These are phyloP conservation scores for Heliconius cydno DNA, from an alignment of 2,888 invertebrate genomes.

Conservation along the genomic window DNA sequence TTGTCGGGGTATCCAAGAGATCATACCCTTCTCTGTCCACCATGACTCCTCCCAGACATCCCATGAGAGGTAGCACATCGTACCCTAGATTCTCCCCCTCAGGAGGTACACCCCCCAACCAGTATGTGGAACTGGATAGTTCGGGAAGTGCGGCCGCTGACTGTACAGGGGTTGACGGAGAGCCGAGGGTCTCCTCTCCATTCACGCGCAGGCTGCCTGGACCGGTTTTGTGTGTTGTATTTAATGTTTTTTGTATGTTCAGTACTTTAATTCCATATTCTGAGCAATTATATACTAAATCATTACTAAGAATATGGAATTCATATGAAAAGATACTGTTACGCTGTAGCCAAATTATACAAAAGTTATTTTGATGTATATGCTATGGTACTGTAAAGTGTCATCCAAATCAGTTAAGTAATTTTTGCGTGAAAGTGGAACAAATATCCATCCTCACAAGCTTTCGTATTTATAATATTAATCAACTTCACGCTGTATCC, in stretches of 20 bases:
- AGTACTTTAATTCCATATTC: background rate
- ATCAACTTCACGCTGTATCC: too few species aligned
- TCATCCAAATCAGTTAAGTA: too few species aligned
- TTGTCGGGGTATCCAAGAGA: conserved; percentile 86
- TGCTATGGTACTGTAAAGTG: too few species aligned
- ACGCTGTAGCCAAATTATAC: too few species aligned
- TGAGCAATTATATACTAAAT: too few species aligned
- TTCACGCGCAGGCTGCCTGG: conserved; percentile 87
- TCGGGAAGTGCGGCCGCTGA: conserved; percentile 85
- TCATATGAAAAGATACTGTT: too few species aligned
- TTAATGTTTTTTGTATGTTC: background rate
- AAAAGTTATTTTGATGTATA: too few species aligned
- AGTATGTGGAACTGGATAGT: conserved; percentile 87
- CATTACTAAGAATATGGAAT: too few species aligned
- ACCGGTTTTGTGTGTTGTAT: conserved; percentile 54
- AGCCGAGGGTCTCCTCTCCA: conserved; percentile 86
- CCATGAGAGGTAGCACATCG: conserved; percentile 84
- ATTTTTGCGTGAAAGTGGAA: too few species aligned
- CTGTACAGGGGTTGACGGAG: conserved; percentile 85
- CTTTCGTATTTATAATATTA: too few species aligned
- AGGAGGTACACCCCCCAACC: conserved; percentile 94
- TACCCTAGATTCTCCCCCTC: conserved; percentile 69
- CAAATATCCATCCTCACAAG: too few species aligned
- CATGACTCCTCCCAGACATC: conserved; percentile 91
- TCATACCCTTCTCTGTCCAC: conserved; percentile 89